A percentile compares a stretch with the other conserved stretches of the same genome.
Evolutionary conservation across 2,797 vertebrate genomes (phyloP).

Genomic region (Enteromius treurensis): DNA sequence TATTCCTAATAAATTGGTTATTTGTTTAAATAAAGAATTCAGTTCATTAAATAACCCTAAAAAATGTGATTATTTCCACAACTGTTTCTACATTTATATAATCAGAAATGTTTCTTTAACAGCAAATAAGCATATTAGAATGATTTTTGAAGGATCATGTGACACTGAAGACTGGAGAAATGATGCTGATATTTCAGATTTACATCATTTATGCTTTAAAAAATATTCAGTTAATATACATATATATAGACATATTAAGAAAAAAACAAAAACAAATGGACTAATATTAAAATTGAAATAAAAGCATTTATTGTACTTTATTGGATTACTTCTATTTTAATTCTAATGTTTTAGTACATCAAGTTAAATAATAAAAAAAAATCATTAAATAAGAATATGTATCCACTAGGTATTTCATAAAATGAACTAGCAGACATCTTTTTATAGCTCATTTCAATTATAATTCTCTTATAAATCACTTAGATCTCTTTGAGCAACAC

Average conservation of each 20-base stretch:
- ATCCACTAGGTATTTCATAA: too few relatives aligned
- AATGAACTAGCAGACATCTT: not conserved
- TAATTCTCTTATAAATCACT: not conserved
- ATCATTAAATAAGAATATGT: too few relatives aligned
- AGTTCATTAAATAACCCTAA: not conserved
- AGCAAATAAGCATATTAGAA: not conserved
- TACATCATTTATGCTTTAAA: not conserved
- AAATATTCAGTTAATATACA: not conserved
- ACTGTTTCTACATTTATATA: not conserved
- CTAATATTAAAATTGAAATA: too few relatives aligned
- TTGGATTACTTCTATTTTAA: too few relatives aligned
- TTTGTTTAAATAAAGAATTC: not conserved
- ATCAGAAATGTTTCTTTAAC: not conserved
- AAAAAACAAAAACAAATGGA: too few relatives aligned
- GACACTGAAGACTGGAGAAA: not conserved
- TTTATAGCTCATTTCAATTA: not conserved
- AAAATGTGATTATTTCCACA: not conserved
- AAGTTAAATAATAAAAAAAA: too few relatives aligned
- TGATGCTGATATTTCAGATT: not conserved
- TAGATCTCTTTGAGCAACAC: not conserved
- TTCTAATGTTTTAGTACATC: too few relatives aligned
- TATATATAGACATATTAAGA: too few relatives aligned
- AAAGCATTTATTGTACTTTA: too few relatives aligned
- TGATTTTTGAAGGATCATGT: not conserved
- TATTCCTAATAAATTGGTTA: not conserved